A percentile compares a stretch with the other conserved stretches of the same genome.
Evolutionary conservation across 92 coral and sea anemone genomes (phyloP).

Genomic region (Porites cylindrica): DNA sequence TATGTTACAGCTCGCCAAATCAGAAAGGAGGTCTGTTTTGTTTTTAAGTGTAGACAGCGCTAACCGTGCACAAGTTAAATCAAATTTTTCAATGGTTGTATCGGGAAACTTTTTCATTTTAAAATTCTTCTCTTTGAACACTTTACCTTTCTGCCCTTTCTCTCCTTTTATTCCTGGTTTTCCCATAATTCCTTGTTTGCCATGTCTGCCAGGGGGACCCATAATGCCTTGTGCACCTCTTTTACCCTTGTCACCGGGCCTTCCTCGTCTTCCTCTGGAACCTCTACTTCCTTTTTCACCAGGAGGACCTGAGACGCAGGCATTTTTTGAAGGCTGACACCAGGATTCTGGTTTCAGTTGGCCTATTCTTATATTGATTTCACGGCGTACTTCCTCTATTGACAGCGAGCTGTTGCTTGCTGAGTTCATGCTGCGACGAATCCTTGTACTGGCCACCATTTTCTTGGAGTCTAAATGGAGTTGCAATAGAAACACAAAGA

Average conservation of each 20-base stretch:
- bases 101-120: too few species aligned
- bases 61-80: too few species aligned
- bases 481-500: too few species aligned
- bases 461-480: too few species aligned
- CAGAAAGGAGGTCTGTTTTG: too few species aligned
- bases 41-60: too few species aligned
- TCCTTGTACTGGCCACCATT: too few species aligned
- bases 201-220: constrained; percentile 20
- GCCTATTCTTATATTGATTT: not conserved
- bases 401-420: constrained; percentile 12
- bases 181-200: constrained; percentile 23
- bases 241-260: constrained; percentile 11
- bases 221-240: constrained; percentile 11
- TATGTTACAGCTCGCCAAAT: too few species aligned
- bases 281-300: constrained; percentile 16
- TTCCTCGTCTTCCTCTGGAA: constrained; percentile 17
- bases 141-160: constrained; percentile 13
- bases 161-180: constrained; percentile 8
- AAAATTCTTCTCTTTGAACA: not conserved
- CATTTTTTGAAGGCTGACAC: constrained; percentile 17
- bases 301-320: constrained; percentile 15
- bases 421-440: constrained; percentile 18
- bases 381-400: constrained; percentile 24
- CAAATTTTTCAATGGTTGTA: too few species aligned
- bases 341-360: not conserved